Conservation (phyloP, 2,797 vertebrate genomes). For the Uromys caudimaculatus region DNA sequence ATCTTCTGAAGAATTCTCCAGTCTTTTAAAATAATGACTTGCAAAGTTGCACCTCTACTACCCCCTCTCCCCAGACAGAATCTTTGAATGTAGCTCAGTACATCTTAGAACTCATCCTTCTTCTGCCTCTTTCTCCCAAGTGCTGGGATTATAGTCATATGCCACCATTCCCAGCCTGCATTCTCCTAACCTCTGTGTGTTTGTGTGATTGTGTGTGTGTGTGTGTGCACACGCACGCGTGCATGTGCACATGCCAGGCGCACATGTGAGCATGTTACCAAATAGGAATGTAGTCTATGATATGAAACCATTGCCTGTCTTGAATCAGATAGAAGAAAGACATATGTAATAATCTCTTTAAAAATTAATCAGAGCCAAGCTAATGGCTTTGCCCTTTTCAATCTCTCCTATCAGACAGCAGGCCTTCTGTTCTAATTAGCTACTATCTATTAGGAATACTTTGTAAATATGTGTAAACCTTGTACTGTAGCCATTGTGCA, state of each 20-base stretch:
- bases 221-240: neutral
- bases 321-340: neutral
- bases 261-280: no score
- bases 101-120: neutral
- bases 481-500: neutral
- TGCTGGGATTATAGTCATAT: neutral
- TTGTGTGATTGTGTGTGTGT: neutral
- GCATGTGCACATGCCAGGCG: no score
- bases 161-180: neutral
- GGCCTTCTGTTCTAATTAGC: neutral
- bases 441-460: neutral
- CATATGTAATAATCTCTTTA: neutral
- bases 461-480: neutral
- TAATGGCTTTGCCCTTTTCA: constrained; percentile 1
- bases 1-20: neutral
- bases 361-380: constrained; percentile 9
- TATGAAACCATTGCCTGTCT: neutral
- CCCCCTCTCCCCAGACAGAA: neutral
- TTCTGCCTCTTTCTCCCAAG: neutral
- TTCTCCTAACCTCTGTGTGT: neutral
- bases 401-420: neutral
- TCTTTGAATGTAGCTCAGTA: neutral
- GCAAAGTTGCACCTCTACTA: constrained; percentile 19
- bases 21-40: neutral
- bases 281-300: neutral